Conservation (phyloP, 2,797 vertebrate species). For the Clamator glandarius region DNA sequence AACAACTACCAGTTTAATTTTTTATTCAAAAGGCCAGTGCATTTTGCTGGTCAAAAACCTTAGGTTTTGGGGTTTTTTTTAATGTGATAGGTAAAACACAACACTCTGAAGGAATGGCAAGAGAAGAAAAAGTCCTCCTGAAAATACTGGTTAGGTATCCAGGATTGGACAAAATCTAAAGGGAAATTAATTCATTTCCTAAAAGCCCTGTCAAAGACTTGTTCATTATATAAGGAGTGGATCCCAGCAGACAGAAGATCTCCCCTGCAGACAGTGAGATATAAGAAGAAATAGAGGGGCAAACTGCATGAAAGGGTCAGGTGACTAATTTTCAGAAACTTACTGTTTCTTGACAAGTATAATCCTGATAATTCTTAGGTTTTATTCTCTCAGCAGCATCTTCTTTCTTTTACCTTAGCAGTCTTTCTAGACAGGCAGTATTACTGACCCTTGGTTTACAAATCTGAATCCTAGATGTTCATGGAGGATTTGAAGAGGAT, state of each 20-base stretch:
- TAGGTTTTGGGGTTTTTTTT: neutral
- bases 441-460: neutral
- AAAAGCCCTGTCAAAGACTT: neutral
- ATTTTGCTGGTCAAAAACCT: neutral
- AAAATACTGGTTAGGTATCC: neutral
- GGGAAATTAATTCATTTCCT: neutral
- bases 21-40: neutral
- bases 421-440: neutral
- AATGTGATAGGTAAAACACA: neutral
- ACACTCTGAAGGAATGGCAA: neutral
- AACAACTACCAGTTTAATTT: neutral
- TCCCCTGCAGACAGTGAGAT: neutral
- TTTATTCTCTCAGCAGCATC: neutral
- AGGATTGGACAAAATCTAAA: neutral
- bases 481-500: neutral
- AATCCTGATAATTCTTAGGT: neutral
- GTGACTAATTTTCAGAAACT: neutral
- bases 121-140: neutral
- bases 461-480: neutral
- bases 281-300: neutral
- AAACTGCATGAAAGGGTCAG: constrained; percentile 7
- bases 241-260: neutral
- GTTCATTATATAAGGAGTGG: neutral
- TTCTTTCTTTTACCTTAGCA: neutral
- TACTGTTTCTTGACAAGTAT: neutral